Conservation (phyloP, 2,113 vertebrate species). For the Platysternon megacephalum region DNA sequence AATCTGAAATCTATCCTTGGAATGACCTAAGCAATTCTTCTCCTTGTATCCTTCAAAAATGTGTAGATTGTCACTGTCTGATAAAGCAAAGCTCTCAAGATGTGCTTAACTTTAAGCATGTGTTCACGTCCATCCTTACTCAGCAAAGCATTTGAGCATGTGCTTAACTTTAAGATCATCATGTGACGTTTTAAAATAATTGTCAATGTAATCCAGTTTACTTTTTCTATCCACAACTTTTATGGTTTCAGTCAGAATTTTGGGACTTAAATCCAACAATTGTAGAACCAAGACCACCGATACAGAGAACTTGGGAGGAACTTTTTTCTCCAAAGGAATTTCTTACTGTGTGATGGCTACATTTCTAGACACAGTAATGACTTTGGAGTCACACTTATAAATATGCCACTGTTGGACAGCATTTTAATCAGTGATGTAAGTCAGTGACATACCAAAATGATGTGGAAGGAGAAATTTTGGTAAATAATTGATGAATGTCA, state of each 20-base stretch:
- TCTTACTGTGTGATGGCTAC: background rate
- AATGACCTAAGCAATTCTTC: background rate
- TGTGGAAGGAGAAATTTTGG: background rate
- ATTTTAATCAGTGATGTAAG: conserved; percentile 33
- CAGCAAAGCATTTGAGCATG: background rate
- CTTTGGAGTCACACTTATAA: conserved; percentile 38
- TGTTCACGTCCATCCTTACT: accelerated
- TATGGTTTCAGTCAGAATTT: accelerated
- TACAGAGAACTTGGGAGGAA: background rate
- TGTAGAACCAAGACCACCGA: accelerated
- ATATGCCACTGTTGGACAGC: conserved; percentile 12
- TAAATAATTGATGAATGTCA: conserved; percentile 71
- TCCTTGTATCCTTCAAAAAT: background rate
- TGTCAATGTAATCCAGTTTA: accelerated
- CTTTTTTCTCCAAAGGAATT: background rate
- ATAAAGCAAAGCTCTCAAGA: background rate
- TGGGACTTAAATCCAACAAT: background rate
- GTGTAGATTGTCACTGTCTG: background rate
- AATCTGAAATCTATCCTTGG: background rate
- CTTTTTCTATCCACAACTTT: accelerated
- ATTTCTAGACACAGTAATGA: background rate
- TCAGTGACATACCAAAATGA: conserved; percentile 15
- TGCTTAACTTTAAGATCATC: background rate
- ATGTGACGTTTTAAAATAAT: background rate
- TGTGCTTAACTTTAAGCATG: background rate